Conservation (phyloP, 2,113 vertebrate genomes). For the Ochotona curzoniae region DNA sequence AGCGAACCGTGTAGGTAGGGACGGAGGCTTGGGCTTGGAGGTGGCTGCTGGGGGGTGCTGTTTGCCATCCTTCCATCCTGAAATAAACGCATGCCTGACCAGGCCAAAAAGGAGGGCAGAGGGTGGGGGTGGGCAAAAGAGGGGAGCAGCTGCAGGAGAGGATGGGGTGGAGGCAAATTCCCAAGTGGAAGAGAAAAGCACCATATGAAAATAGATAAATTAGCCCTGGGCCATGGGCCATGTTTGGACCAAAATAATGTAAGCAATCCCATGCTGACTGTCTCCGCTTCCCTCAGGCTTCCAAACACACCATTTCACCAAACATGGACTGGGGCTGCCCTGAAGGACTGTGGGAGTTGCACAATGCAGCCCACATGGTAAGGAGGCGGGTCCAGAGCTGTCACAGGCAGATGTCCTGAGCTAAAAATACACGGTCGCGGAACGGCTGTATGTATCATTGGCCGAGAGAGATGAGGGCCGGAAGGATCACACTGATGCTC, state of each 20-base stretch:
- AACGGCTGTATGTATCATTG: neutral
- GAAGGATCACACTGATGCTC: neutral
- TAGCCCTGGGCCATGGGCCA: slow-evolving; percentile 45
- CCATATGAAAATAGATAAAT: slow-evolving; percentile 71
- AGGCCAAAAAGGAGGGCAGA: neutral
- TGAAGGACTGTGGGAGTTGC: neutral
- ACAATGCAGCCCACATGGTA: neutral
- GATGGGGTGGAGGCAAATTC: slow-evolving; percentile 8
- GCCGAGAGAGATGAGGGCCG: slow-evolving; percentile 30
- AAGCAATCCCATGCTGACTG: slow-evolving; percentile 67
- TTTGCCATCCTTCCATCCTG: neutral
- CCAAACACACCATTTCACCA: slow-evolving; percentile 64
- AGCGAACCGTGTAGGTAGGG: neutral
- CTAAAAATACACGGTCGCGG: slow-evolving; percentile 56
- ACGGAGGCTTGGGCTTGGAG: slow-evolving; percentile 30
- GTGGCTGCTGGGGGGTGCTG: neutral
- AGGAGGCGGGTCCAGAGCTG: neutral
- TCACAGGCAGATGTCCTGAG: slow-evolving; percentile 4
- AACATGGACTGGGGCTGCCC: slow-evolving; percentile 39
- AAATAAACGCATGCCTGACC: neutral
- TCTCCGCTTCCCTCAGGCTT: slow-evolving; percentile 27
- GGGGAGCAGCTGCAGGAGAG: slow-evolving; percentile 40
- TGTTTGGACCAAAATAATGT: slow-evolving; percentile 73
- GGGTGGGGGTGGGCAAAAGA: neutral
- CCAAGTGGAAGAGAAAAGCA: slow-evolving; percentile 64